A percentile compares a stretch with the other conserved stretches of the same genome.
phyloP scores from a whole-genome alignment of 2,113 vertebrate genomes.

The Lampris megalopsis region DNA sequence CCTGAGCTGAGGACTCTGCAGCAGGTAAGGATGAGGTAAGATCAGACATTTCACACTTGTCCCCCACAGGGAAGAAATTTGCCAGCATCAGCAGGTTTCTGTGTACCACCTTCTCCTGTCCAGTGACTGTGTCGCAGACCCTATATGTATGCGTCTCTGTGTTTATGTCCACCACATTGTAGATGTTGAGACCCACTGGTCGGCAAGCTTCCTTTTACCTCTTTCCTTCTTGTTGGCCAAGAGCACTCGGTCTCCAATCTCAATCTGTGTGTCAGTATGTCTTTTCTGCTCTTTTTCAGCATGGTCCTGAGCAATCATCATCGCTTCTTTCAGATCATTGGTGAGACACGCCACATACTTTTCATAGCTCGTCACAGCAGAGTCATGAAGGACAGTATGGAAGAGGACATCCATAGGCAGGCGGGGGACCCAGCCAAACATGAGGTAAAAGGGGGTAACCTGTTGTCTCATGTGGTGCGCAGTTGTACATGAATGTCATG shows the following conservation, averaged over 20 bases:
- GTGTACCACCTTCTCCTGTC: too few species aligned
- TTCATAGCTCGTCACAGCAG: slow-evolving; percentile 16
- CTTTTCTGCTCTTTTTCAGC: slow-evolving; percentile 18
- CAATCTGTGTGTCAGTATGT: slow-evolving; percentile 15
- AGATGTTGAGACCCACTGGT: slow-evolving; percentile 16
- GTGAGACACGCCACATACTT: slow-evolving; percentile 4
- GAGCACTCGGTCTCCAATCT: too few species aligned
- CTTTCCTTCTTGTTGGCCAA: slow-evolving; percentile 9
- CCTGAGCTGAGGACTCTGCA: too few species aligned
- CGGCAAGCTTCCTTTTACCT: slow-evolving; percentile 20
- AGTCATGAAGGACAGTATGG: slow-evolving; percentile 11
- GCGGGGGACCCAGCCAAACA: neutral
- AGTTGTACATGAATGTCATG: slow-evolving; percentile 24
- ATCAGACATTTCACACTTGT: too few species aligned
- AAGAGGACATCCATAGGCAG: slow-evolving; percentile 16
- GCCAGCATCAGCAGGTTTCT: too few species aligned
- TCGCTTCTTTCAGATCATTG: slow-evolving; percentile 10
- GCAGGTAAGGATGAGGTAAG: too few species aligned
- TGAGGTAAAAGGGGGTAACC: slow-evolving; percentile 20
- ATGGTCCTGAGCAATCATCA: slow-evolving; percentile 20
- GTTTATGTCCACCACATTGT: neutral
- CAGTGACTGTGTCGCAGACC: too few species aligned
- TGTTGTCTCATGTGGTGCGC: slow-evolving; percentile 22
- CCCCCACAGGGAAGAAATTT: too few species aligned
- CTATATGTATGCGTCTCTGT: too few species aligned